A percentile compares a stretch with the other conserved stretches of the same genome.
These are phyloP conservation scores for Caenorhabditis elegans DNA, from an alignment of 1,140 invertebrate species.

Conservation along the genomic window DNA sequence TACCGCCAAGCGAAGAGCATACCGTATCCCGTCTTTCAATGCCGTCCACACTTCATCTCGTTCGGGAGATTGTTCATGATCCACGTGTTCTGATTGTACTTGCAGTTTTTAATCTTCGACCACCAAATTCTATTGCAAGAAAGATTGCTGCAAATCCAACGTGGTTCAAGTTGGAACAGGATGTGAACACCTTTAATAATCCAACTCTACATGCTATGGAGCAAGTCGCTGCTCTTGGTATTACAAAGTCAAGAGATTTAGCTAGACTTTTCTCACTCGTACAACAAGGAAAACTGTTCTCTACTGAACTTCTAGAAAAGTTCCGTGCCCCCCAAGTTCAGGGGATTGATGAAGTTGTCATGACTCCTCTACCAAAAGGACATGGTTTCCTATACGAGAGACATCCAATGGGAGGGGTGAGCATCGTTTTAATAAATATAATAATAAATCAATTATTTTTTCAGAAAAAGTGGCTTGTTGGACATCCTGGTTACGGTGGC, in stretches of 20 bases:
- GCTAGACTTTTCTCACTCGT: slow-evolving; percentile 56
- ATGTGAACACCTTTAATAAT: slow-evolving; percentile 57
- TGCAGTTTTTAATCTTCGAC: slow-evolving; percentile 23
- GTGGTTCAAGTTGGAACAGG: slow-evolving; percentile 58
- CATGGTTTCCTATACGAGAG: slow-evolving; percentile 61
- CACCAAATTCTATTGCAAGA: slow-evolving; percentile 45
- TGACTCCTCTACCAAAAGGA: slow-evolving; percentile 56
- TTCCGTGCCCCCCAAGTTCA: slow-evolving; percentile 52
- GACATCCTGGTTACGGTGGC: slow-evolving; percentile 61
- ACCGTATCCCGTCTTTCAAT: slow-evolving; percentile 56
- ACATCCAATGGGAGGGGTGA: slow-evolving; percentile 51
- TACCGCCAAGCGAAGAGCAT: slow-evolving; percentile 47
- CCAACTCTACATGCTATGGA: slow-evolving; percentile 57
- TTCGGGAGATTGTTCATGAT: slow-evolving; percentile 57
- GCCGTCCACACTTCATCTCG: slow-evolving; percentile 45
- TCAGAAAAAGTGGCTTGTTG: slow-evolving; percentile 56
- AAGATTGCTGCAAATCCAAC: slow-evolving; percentile 50
- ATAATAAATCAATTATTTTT: neutral
- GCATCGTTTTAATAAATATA: neutral
- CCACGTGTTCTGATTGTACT: slow-evolving; percentile 57
- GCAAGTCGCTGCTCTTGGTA: slow-evolving; percentile 60
- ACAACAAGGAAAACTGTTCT: slow-evolving; percentile 55
- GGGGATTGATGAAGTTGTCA: slow-evolving; percentile 50
- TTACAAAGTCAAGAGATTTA: slow-evolving; percentile 57
- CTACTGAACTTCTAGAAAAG: slow-evolving; percentile 48